Conservation (phyloP, 2,888 invertebrate species). For the Dusona sp. region DNA sequence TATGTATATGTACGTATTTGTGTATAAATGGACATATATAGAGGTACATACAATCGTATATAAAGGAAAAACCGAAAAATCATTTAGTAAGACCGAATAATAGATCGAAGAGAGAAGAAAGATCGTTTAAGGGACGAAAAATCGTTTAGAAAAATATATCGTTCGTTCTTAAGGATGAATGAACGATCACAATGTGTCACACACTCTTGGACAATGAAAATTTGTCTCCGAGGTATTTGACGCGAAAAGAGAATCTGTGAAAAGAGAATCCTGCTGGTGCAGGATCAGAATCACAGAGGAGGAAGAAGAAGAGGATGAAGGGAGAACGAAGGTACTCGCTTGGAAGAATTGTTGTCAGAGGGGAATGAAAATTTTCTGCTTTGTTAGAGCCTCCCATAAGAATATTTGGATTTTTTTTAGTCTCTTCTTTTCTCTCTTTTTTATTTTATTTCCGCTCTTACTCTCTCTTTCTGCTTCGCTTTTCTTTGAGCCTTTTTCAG, state of each 20-base stretch:
- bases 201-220: slow-evolving; percentile 79
- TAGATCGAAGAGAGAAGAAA: slow-evolving; percentile 42
- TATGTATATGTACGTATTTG: neutral
- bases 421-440: slow-evolving; percentile 14
- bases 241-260: slow-evolving; percentile 80
- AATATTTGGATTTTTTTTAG: slow-evolving; percentile 61
- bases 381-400: slow-evolving; percentile 76
- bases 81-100: slow-evolving; percentile 34
- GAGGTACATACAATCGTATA: neutral
- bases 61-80: slow-evolving; percentile 14
- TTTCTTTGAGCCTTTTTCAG: slow-evolving; percentile 31
- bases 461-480: slow-evolving; percentile 27
- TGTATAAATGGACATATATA: neutral
- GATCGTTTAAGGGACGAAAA: slow-evolving; percentile 58
- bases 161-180: slow-evolving; percentile 42
- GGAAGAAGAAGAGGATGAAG: slow-evolving; percentile 24
- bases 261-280: slow-evolving; percentile 62
- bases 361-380: slow-evolving; percentile 80
- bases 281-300: slow-evolving; percentile 46
- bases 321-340: slow-evolving; percentile 39
- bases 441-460: slow-evolving; percentile 31
- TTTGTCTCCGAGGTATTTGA: slow-evolving; percentile 83
- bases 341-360: slow-evolving; percentile 52
- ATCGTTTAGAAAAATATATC: slow-evolving; percentile 63
- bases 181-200: slow-evolving; percentile 41